These are phyloP conservation scores for Spondyliosoma cantharus DNA, from an alignment of 2,797 vertebrate genomes.

Conservation along the genomic window DNA sequence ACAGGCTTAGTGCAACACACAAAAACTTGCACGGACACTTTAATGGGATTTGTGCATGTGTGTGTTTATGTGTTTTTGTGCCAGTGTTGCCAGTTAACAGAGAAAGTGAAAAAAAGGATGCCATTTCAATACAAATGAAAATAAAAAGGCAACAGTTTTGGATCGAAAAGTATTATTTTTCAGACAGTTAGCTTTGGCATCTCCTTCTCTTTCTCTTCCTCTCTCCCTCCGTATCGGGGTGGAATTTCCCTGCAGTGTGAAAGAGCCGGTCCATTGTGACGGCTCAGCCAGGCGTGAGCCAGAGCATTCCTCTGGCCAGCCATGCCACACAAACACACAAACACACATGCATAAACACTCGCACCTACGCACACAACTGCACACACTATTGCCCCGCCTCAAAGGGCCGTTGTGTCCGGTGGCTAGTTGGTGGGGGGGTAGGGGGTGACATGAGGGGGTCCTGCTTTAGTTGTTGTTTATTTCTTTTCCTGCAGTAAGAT, in stretches of 20 bases:
- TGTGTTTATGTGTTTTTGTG: slow-evolving; percentile 4
- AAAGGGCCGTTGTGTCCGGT: slow-evolving; percentile 72
- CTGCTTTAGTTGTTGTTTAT: slow-evolving; percentile 52
- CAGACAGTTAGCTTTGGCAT: slow-evolving; percentile 71
- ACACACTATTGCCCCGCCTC: slow-evolving; percentile 66
- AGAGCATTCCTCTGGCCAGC: slow-evolving; percentile 83
- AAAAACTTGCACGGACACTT: neutral
- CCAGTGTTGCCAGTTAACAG: slow-evolving; percentile 29
- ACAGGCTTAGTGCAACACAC: neutral
- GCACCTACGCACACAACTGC: slow-evolving; percentile 61
- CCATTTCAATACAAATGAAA: slow-evolving; percentile 45
- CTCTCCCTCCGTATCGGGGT: slow-evolving; percentile 73
- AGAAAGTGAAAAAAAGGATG: neutral
- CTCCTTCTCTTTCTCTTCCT: slow-evolving; percentile 50
- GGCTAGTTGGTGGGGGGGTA: slow-evolving; percentile 27
- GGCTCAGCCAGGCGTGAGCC: slow-evolving; percentile 84
- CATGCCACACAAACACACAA: slow-evolving; percentile 82
- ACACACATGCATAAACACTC: slow-evolving; percentile 73
- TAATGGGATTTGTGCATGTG: neutral
- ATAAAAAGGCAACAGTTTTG: slow-evolving; percentile 35
- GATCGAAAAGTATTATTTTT: slow-evolving; percentile 67
- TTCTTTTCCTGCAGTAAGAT: slow-evolving; percentile 31
- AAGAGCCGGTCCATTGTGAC: slow-evolving; percentile 86
- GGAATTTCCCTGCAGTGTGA: slow-evolving; percentile 87
- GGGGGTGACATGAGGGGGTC: slow-evolving; percentile 29